A percentile compares a stretch with the other conserved stretches of the same genome.
phyloP scores from a whole-genome alignment of 2,888 invertebrate genomes.

The Eupithecia inturbata region DNA sequence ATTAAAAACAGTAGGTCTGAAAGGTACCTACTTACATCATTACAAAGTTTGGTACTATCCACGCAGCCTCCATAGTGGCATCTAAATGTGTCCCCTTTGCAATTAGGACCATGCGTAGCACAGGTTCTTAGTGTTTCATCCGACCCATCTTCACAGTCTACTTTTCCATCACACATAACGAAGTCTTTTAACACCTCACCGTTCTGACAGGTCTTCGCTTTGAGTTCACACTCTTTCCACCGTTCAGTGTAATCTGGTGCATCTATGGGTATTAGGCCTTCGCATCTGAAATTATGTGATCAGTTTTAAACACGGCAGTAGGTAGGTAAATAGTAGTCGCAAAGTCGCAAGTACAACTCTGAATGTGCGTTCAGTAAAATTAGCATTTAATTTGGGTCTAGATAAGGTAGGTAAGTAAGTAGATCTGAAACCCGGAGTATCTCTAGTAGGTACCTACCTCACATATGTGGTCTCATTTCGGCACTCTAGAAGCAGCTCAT shows the following conservation, averaged over 20 bases:
- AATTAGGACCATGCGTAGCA: slow-evolving; percentile 9
- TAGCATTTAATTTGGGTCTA: background rate
- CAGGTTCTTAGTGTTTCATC: slow-evolving; percentile 22
- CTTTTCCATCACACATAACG: slow-evolving; percentile 14
- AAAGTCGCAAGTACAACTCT: background rate
- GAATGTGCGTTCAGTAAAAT: background rate
- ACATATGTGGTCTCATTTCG: slow-evolving; percentile 12
- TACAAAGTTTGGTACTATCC: slow-evolving; percentile 3
- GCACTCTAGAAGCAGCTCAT: slow-evolving; percentile 17
- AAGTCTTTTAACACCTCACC: slow-evolving; percentile 2
- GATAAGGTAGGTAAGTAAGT: background rate
- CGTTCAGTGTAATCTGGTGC: slow-evolving; percentile 6
- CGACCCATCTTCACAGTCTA: slow-evolving; percentile 22
- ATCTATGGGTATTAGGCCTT: background rate
- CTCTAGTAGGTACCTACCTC: background rate
- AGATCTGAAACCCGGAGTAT: background rate
- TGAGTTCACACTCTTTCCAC: slow-evolving; percentile 2
- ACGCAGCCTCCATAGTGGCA: slow-evolving; percentile 24
- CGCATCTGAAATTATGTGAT: slow-evolving; percentile 2
- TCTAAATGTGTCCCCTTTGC: slow-evolving; percentile 11
- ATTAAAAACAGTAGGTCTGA: too few species aligned
- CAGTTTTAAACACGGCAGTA: background rate
- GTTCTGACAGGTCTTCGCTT: slow-evolving; percentile 14
- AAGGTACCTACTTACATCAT: slow-evolving; percentile 17
- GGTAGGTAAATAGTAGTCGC: too few species aligned